phyloP scores from a whole-genome alignment of 2,888 invertebrate genomes.

The Cheilosia grossa region DNA sequence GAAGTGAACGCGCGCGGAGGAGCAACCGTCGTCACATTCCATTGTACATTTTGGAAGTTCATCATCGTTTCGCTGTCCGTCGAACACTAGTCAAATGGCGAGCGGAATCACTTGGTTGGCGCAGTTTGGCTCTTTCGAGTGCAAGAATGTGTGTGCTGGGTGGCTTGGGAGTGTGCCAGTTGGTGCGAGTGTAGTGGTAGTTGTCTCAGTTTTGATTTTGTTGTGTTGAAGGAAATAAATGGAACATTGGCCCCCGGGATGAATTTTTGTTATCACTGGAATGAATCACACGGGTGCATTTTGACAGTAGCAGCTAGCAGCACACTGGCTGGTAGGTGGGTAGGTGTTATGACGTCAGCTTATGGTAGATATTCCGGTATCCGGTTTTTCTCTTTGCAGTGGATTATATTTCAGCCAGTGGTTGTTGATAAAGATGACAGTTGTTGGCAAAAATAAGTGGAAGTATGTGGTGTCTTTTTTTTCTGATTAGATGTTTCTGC shows the following conservation, averaged over 20 bases:
- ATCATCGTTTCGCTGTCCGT: conserved; percentile 75
- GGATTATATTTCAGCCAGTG: conserved; percentile 64
- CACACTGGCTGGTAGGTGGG: conserved; percentile 19
- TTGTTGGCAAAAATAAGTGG: conserved; percentile 33
- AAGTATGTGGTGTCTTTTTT: conserved; percentile 16
- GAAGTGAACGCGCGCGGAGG: conserved; percentile 72
- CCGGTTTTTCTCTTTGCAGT: conserved; percentile 47
- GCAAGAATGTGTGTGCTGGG: conserved; percentile 8
- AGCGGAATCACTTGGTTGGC: conserved; percentile 63
- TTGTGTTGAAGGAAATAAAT: conserved; percentile 61
- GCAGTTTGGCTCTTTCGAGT: conserved; percentile 50
- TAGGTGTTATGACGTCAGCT: conserved; percentile 64
- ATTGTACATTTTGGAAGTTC: conserved; percentile 74
- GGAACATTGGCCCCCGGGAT: conserved; percentile 74
- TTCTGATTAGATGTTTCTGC: conserved; percentile 17
- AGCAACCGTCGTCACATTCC: conserved; percentile 68
- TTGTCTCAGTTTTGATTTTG: conserved; percentile 20
- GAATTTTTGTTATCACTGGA: conserved; percentile 69
- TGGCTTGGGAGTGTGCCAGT: not conserved
- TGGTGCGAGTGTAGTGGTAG: not conserved
- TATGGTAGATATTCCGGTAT: conserved; percentile 61
- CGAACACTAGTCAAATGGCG: conserved; percentile 71
- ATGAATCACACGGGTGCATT: conserved; percentile 68
- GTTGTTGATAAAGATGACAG: conserved; percentile 50
- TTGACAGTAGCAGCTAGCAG: conserved; percentile 59